These are phyloP conservation scores for Lepidothrix coronata DNA, from an alignment of 2,113 vertebrate genomes.

Conservation along the genomic window DNA sequence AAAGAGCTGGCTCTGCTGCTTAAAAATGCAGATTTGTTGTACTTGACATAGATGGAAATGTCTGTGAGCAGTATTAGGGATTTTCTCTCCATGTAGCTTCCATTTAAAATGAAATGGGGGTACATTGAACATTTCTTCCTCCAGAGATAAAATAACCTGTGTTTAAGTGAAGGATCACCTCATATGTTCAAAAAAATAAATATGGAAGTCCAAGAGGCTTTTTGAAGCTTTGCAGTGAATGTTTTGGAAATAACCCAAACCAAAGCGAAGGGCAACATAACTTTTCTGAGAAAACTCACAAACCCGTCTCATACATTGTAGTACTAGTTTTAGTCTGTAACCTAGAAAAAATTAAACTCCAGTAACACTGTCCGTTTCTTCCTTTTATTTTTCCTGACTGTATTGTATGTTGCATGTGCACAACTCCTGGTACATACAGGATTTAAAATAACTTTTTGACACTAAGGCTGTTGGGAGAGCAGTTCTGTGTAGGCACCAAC, in stretches of 20 bases:
- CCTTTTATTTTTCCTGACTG: background rate
- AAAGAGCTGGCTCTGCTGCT: background rate
- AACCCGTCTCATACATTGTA: rapidly evolving
- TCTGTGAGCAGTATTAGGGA: background rate
- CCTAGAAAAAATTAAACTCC: background rate
- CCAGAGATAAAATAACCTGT: background rate
- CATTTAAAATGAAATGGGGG: background rate
- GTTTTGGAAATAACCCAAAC: background rate
- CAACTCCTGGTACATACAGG: background rate
- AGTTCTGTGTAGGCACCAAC: background rate
- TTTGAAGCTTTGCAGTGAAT: background rate
- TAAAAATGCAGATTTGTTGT: conserved; percentile 18
- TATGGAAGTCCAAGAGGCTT: background rate
- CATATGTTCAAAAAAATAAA: background rate
- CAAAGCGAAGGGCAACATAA: background rate
- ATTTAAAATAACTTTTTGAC: background rate
- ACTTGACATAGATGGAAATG: conserved; percentile 42
- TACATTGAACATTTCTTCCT: background rate
- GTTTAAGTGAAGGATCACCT: background rate
- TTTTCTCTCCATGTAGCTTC: conserved; percentile 33
- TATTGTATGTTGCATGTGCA: background rate
- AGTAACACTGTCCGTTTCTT: background rate
- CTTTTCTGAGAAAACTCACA: background rate
- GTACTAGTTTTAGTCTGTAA: background rate
- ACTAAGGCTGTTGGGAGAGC: background rate